Evolutionary conservation across 2,113 vertebrate genomes (phyloP), one percentile per base, ranked within the genome.

Genomic region (Cavia aperea): DNA sequence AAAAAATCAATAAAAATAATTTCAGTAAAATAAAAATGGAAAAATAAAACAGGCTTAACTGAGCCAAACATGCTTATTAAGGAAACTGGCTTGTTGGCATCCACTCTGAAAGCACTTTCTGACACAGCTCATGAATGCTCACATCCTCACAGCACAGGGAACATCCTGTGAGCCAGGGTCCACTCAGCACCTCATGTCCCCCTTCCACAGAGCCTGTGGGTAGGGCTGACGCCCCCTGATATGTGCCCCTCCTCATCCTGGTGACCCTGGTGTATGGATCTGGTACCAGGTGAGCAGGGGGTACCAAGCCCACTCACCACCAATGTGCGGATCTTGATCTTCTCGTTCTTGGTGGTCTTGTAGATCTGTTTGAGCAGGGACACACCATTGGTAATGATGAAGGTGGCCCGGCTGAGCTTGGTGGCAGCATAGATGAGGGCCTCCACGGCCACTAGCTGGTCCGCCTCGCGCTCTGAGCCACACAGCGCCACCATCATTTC

Each of bases 401-500:
- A 99, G 33, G 98, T 98, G 90, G 99, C 99, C 0, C 99, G 96
- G 95, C 99, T 99, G 97, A 99, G 98, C 96, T 99, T 99, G 86
- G 99, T 99, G 81, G 99, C 98, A 16, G 99, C 98, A 0, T 99
- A 98, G 95, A 99, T 99, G 93, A 99, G 98, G 1, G 99, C 99
- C 97, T 99, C 99, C 95, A 99, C 98, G 0, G 99, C 99, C 93
- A 99, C 98, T 97, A 99, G 97, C 98, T 99, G 99, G 96, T 99
- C 99, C 18, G 98, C 98, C 96, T 99, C 99, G 0, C 99, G 98
- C 75, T 99, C 99, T 0, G 99, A 99, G 81, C 98, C 98, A 3
- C 99, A 99, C 87, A 99, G 97, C 0, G 99, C 99, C 36, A 99
- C 99, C 99, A 99, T 99, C 98, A 99, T 99, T 97, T 99, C 99